These are phyloP conservation scores for Glareola pratincola DNA, from an alignment of 2,113 vertebrate genomes.

Conservation along the genomic window DNA sequence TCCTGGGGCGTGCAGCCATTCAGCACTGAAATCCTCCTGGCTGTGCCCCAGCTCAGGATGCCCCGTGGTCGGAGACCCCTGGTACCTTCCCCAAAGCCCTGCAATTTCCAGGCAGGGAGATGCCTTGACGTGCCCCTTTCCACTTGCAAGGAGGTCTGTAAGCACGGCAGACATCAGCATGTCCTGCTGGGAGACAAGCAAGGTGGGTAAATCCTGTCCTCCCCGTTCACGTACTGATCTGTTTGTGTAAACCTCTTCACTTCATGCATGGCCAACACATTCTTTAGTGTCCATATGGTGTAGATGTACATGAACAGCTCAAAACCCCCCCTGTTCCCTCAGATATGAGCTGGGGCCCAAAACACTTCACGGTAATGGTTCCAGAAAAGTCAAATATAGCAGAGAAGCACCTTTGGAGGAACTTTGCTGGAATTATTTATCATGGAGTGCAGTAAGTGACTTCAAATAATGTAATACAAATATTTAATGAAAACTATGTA, in stretches of 20 bases:
- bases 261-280: neutral
- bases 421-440: neutral
- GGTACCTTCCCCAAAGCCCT: neutral
- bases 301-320: neutral
- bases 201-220: neutral
- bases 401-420: neutral
- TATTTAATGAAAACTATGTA: neutral
- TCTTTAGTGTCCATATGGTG: neutral
- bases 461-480: neutral
- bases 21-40: too few relatives aligned
- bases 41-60: neutral
- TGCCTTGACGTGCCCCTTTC: neutral
- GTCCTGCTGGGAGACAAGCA: neutral
- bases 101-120: neutral
- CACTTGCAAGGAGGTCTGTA: neutral
- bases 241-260: neutral
- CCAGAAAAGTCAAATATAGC: neutral
- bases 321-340: neutral
- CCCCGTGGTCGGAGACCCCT: accelerated
- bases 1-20: neutral
- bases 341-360: neutral
- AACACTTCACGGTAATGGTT: neutral
- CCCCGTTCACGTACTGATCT: neutral
- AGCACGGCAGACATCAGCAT: neutral
- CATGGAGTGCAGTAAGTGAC: neutral